Evolutionary conservation across 2,888 invertebrate species (phyloP), one percentile per base, ranked within the genome.

Genomic region (Brachycybe producta): DNA sequence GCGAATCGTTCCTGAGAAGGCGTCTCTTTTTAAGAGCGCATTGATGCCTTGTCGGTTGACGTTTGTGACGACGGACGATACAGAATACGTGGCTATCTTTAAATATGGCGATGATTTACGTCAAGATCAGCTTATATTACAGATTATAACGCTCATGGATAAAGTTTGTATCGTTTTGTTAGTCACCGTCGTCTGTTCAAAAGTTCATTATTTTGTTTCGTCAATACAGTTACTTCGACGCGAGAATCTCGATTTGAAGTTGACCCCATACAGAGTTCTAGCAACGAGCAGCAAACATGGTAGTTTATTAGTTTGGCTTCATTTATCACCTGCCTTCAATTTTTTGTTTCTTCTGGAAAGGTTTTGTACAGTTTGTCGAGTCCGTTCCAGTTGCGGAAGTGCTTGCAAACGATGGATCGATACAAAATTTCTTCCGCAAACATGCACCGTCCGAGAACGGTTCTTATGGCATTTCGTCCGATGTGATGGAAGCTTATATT

Each of bases 61-160:
- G 0, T 95, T 97, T 66, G 70, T 83, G 13, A 88, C 87, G 0
- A 78, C 80, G 0, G 79, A 81, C 52, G 81, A 82, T 34, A 75
- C 77, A 30, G 59, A 62, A 21, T 98, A 95, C 67, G 84, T 87
- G 15, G 86, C 94, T 0, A 95, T 98, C 54, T 97, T 97, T 67
- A 98, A 98, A 67, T 82, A 92, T 61, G 98, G 98, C 1, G 98
- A 98, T 67, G 97, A 98, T 66, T 69, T 98, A 46, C 74, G 98
- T 2, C 97, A 98, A 70, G 97, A 98, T 70, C 97, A 98, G 67
- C 74, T 98, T 1, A 88, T 98, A 54, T 70, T 98, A 41, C 97
- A 98, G 71, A 97, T 97, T 75, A 95, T 99, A 35, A 88, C 91
- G 0, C 70, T 99, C 13, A 98, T 99, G 94, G 98, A 99, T 66